A percentile compares a stretch with the other conserved stretches of the same genome.
Evolutionary conservation across 1,140 invertebrate species (phyloP).

Genomic region (Periplaneta americana): DNA sequence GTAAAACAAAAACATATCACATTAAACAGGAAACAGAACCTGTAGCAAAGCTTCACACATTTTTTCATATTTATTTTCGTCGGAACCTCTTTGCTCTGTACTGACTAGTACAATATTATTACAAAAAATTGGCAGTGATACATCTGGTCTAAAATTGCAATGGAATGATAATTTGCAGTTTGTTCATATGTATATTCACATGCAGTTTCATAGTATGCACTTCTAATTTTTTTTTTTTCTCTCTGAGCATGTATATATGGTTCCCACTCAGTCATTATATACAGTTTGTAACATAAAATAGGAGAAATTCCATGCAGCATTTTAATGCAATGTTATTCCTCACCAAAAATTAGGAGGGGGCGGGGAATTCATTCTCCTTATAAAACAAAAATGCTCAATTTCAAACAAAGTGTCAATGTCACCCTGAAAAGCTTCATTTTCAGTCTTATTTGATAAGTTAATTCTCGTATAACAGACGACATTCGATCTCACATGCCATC

Average conservation of each 20-base stretch:
- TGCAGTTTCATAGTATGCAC: not conserved
- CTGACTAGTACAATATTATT: conserved; percentile 9
- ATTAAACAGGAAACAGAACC: not conserved
- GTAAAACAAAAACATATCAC: too few species aligned
- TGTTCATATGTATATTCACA: conserved; percentile 4
- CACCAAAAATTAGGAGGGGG: too few species aligned
- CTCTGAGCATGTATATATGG: not conserved
- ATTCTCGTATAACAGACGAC: not conserved
- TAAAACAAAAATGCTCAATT: not conserved
- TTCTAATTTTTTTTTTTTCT: not conserved
- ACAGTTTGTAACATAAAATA: not conserved
- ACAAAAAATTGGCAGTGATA: conserved; percentile 9
- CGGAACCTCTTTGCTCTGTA: conserved; percentile 4
- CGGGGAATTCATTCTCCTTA: too few species aligned
- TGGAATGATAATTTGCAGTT: conserved; percentile 4
- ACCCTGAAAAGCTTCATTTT: not conserved
- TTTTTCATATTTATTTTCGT: not conserved
- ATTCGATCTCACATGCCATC: too few species aligned
- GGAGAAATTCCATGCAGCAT: not conserved
- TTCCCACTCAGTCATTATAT: not conserved
- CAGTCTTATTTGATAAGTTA: not conserved
- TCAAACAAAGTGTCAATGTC: not conserved
- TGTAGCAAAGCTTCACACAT: not conserved
- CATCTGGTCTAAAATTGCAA: conserved; percentile 9
- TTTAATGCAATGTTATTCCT: not conserved